Percentiles rank a stretch among this genome's conserved stretches.
These are phyloP conservation scores for Abrostola triplasia DNA, from an alignment of 2,888 invertebrate genomes.

Conservation along the genomic window DNA sequence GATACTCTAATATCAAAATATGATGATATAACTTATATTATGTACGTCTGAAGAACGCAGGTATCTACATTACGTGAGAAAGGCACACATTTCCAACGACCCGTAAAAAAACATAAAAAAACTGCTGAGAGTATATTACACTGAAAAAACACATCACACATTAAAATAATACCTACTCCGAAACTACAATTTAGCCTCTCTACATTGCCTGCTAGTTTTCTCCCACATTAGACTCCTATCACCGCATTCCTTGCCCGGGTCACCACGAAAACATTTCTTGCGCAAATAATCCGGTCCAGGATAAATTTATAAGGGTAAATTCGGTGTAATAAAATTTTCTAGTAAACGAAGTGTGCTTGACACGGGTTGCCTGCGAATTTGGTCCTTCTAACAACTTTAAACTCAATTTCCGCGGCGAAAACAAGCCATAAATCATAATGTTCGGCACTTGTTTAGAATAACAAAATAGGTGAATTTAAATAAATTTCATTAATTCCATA, in stretches of 20 bases:
- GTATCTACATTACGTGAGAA: too few relatives aligned
- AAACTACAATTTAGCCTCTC: neutral
- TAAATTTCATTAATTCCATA: constrained; percentile 21
- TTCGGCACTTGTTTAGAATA: constrained; percentile 30
- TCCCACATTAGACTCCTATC: neutral
- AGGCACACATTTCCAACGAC: too few relatives aligned
- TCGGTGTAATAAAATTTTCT: constrained; percentile 53
- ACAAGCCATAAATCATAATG: constrained; percentile 53
- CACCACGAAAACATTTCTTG: constrained; percentile 27
- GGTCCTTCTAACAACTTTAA: constrained; percentile 48
- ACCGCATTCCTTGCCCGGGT: constrained; percentile 8
- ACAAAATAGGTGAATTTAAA: constrained; percentile 27
- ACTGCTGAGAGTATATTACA: too few relatives aligned
- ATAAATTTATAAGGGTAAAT: constrained; percentile 49
- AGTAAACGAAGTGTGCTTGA: constrained; percentile 55
- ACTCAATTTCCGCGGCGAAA: constrained; percentile 50
- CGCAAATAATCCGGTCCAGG: constrained; percentile 26
- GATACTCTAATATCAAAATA: too few relatives aligned
- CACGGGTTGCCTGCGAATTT: constrained; percentile 40
- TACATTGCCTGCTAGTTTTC: neutral
- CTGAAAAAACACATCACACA: neutral
- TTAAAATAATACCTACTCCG: neutral
- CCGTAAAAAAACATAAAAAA: too few relatives aligned
- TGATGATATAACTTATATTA: too few relatives aligned
- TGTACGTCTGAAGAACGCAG: too few relatives aligned